Conservation (phyloP, 1,140 invertebrate species). For the Drosophila takahashii region DNA sequence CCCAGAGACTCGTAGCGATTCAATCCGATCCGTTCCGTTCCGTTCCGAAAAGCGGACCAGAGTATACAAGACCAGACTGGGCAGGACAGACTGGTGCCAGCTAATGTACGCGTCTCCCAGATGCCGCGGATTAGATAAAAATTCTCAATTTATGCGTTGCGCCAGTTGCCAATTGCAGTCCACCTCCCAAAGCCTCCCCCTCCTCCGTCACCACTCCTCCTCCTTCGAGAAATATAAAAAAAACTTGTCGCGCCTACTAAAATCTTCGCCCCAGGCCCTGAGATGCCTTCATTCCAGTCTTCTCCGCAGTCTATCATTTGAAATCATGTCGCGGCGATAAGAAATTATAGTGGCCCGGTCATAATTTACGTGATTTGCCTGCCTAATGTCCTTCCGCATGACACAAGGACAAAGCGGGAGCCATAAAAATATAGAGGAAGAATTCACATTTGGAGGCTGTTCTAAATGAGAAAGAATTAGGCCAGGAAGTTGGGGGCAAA, state of each 20-base stretch:
- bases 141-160: constrained; percentile 82
- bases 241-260: constrained; percentile 79
- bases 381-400: constrained; percentile 44
- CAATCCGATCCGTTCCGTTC: constrained; percentile 29
- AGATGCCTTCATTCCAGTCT: constrained; percentile 27
- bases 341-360: constrained; percentile 76
- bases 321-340: constrained; percentile 79
- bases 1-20: constrained; percentile 16
- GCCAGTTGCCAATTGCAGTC: constrained; percentile 76
- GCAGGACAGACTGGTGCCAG: constrained; percentile 46
- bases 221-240: not conserved
- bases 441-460: constrained; percentile 22
- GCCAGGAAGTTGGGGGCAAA: not conserved
- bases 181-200: constrained; percentile 5
- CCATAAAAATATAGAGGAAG: constrained; percentile 35
- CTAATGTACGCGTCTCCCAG: constrained; percentile 80
- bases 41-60: constrained; percentile 35
- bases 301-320: constrained; percentile 73
- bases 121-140: constrained; percentile 83
- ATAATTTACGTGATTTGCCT: constrained; percentile 82
- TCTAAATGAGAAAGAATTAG: constrained; percentile 39
- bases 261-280: constrained; percentile 17
- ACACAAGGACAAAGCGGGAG: constrained; percentile 20
- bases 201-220: constrained; percentile 1
- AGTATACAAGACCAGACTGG: constrained; percentile 17